Conservation (phyloP, 2,113 vertebrate species). For the Mormyrus iriodes region DNA sequence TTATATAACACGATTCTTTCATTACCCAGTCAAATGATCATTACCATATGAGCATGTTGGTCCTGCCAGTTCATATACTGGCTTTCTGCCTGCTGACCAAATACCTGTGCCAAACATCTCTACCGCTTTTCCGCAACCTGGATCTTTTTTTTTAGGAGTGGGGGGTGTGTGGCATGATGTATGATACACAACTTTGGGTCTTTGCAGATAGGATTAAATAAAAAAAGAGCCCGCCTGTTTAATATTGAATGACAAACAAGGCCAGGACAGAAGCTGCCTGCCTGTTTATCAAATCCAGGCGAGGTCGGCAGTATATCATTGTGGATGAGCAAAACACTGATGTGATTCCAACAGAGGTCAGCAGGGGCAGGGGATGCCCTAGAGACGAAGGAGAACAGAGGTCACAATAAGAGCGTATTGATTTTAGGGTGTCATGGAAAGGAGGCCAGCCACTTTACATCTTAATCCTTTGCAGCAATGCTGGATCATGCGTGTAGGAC, state of each 20-base stretch:
- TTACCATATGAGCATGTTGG: neutral
- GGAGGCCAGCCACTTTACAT: neutral
- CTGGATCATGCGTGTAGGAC: neutral
- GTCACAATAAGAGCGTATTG: neutral
- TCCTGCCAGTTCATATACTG: slow-evolving; percentile 19
- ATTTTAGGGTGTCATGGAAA: slow-evolving; percentile 1
- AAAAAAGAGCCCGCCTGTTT: neutral
- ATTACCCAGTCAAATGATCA: neutral
- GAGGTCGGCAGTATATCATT: neutral
- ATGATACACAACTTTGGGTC: neutral
- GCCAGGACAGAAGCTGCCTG: neutral
- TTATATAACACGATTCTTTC: slow-evolving; percentile 14
- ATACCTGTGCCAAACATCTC: neutral
- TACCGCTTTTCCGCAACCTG: neutral
- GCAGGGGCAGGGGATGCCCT: neutral
- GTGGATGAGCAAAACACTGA: neutral
- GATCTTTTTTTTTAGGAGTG: neutral
- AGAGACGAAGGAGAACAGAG: neutral
- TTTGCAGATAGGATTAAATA: neutral
- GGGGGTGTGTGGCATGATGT: neutral
- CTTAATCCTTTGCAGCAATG: neutral
- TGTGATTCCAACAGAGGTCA: neutral
- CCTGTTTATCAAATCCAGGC: neutral
- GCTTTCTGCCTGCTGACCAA: slow-evolving; percentile 25
- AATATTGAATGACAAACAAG: neutral